These are phyloP conservation scores for Beroe forskalii DNA, from an alignment of 37 sponge, comb jelly and placozoan genomes.

Conservation along the genomic window DNA sequence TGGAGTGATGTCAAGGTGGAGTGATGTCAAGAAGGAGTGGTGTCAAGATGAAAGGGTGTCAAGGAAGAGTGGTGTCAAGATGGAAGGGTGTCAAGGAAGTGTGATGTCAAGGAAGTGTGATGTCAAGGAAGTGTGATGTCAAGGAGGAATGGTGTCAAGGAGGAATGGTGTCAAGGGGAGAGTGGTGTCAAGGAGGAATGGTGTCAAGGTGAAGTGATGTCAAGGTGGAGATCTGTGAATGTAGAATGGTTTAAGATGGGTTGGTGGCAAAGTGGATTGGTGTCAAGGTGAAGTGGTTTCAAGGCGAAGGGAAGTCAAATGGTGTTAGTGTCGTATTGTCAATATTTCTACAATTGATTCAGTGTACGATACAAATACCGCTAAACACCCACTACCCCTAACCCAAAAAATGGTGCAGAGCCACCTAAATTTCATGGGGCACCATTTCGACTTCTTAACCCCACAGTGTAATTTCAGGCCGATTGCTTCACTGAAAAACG, in stretches of 20 bases:
- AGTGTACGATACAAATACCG: no score
- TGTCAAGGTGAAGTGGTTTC: neutral
- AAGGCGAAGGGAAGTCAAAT: no score
- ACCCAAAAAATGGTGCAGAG: no score
- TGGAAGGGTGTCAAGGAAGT: neutral
- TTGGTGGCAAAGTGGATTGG: neutral
- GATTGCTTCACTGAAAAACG: no score
- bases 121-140: neutral
- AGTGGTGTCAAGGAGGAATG: neutral
- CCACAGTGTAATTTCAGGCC: no score
- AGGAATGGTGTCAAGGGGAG: neutral
- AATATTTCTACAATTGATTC: no score
- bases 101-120: neutral
- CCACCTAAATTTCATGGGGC: no score
- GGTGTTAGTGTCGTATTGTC: no score
- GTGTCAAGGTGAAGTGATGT: neutral
- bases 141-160: neutral
- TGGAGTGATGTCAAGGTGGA: neutral
- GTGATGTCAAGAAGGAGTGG: neutral
- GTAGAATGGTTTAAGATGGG: no score
- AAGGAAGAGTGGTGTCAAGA: neutral
- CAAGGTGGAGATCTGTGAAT: neutral
- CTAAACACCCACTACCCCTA: no score
- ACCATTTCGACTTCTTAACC: no score
- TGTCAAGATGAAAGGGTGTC: neutral